Base-by-base conservation (phyloP, 1,140 invertebrate genomes). In the Zophobas morio region DNA sequence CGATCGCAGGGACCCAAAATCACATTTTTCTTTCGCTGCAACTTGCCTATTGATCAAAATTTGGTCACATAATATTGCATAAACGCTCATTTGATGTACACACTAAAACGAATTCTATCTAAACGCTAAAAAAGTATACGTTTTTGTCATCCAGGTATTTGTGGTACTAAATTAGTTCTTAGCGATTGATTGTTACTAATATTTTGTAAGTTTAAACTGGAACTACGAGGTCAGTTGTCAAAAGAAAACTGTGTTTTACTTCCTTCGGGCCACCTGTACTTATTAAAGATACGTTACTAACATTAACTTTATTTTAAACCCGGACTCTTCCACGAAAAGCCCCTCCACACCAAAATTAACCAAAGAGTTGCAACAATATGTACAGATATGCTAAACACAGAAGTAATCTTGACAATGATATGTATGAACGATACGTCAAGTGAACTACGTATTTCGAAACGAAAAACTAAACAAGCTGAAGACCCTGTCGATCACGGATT, bases 401-500 rank as follows among this genome's bases (percentile, higher is more conserved):
- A 33, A 74, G 46, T 40, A 74, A 56, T 51, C 54, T 56, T 57
- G 40, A 74, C 40, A 74, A 74, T 74, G 72, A 74, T 74, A 74
- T 74, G 72, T 74, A 74, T 74, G 39, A 54, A 74, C 72, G 46
- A 74, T 60, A 73, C 71, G 47, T 73, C 49, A 72, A 72, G 47
- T 49, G 47, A n/a, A 47, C 66, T 53, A 53, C 70, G 46, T 54
- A 53, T 72, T 72, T 40, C 8, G 34, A 51, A 71, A 72, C 70
- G 33, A 72, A 72, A 72, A 72, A 53, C 35, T 71, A 80, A 63
- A 82, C 76, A 79, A 78, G 76, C 78, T 70, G 78, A 80, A 80
- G 82, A 83, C 82, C 82, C 82, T 83, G 82, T 83, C 82, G 71
- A 78, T 83, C 78, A 79, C 74, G 63, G 77, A 81, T 74, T 76